These are phyloP conservation scores for Leptinotarsa juncta DNA, from an alignment of 2,888 invertebrate genomes.

Conservation along the genomic window DNA sequence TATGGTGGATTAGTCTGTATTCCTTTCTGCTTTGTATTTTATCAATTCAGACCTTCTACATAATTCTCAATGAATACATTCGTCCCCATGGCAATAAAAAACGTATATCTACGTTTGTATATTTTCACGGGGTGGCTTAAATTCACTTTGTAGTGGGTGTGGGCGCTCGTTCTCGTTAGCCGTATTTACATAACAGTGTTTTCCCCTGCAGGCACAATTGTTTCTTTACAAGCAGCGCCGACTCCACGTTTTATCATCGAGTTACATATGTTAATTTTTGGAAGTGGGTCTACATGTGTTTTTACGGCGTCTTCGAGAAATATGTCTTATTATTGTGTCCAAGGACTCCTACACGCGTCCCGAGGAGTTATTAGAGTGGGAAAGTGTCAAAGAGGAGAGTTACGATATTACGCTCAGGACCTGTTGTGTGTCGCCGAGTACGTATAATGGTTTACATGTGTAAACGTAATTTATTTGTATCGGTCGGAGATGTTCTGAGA, in stretches of 20 bases:
- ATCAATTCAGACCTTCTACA: not conserved
- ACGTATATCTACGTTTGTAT: conserved; percentile 15
- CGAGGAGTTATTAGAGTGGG: not conserved
- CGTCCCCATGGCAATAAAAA: not conserved
- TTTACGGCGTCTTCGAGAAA: conserved; percentile 32
- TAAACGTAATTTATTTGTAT: not conserved
- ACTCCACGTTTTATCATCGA: conserved; percentile 47
- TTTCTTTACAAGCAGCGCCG: conserved; percentile 44
- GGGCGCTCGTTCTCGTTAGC: conserved; percentile 28
- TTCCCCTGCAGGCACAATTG: conserved; percentile 49
- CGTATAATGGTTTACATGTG: conserved; percentile 6
- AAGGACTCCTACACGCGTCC: not conserved
- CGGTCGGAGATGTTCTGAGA: not conserved
- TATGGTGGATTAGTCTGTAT: not conserved
- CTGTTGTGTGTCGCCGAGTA: conserved; percentile 8
- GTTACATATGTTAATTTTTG: conserved; percentile 47
- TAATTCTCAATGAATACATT: conserved; percentile 2
- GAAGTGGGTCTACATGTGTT: conserved; percentile 40
- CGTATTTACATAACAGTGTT: conserved; percentile 37
- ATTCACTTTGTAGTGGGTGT: conserved; percentile 18
- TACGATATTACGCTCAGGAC: not conserved
- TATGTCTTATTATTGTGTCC: conserved; percentile 24
- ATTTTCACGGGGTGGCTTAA: conserved; percentile 14
- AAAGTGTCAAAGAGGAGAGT: conserved; percentile 16
- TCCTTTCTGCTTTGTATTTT: not conserved